Conservation (phyloP, 2,797 vertebrate genomes). For the Aselliscus stoliczkanus region DNA sequence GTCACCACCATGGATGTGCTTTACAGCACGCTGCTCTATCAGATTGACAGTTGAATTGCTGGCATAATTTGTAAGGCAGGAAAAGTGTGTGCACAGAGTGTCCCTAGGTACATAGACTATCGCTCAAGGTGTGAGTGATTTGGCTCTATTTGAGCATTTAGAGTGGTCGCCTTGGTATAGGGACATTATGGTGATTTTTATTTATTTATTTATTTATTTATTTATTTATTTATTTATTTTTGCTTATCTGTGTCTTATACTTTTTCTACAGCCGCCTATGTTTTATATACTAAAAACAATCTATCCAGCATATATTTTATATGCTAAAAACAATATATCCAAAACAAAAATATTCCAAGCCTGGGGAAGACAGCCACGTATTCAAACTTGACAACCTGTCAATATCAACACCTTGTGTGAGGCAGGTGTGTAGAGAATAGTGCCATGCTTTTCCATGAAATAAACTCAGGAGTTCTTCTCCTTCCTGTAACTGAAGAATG, state of each 20-base stretch:
- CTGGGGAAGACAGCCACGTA: background rate
- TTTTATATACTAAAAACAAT: background rate
- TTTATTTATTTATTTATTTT: background rate
- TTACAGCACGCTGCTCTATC: background rate
- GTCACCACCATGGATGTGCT: accelerated
- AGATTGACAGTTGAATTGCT: too few species aligned
- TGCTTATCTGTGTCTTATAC: background rate
- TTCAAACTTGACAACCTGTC: background rate
- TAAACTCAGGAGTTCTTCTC: background rate
- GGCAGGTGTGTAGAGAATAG: background rate
- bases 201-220: background rate
- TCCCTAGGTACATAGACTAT: accelerated
- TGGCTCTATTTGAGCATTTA: background rate
- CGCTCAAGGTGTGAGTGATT: background rate
- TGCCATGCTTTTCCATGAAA: background rate
- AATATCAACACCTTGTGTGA: background rate
- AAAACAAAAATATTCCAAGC: background rate
- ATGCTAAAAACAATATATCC: background rate
- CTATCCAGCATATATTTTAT: background rate
- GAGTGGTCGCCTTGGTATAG: background rate
- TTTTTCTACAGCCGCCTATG: background rate
- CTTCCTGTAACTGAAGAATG: background rate
- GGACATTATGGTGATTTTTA: background rate
- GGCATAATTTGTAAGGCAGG: too few species aligned
- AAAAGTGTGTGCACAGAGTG: accelerated